Conservation (phyloP, 2,113 vertebrate species). For the Oncorhynchus gorbuscha region DNA sequence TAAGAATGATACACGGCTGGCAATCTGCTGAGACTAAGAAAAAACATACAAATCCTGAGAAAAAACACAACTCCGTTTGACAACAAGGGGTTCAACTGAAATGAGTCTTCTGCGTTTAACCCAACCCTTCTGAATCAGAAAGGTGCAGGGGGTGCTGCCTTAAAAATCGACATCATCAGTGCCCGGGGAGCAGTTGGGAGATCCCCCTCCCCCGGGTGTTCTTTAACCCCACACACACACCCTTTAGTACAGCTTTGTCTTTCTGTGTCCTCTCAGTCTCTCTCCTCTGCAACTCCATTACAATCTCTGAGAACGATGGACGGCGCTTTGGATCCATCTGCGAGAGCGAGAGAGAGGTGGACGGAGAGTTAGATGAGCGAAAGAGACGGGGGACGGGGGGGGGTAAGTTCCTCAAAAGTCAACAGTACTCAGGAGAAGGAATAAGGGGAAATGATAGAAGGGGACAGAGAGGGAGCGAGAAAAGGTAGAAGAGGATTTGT, state of each 20-base stretch:
- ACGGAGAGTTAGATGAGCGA: neutral
- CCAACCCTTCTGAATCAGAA: too few relatives aligned
- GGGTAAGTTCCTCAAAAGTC: neutral
- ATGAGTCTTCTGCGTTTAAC: too few relatives aligned
- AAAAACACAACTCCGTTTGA: too few relatives aligned
- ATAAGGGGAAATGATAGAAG: neutral
- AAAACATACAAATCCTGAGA: too few relatives aligned
- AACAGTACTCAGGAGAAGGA: neutral
- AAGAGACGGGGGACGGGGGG: neutral
- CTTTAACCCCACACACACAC: slow-evolving; percentile 29
- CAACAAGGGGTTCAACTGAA: too few relatives aligned
- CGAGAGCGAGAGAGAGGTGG: neutral
- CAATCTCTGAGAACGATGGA: slow-evolving; percentile 85
- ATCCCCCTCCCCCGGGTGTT: neutral
- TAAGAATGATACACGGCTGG: neutral
- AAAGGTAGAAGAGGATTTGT: too few relatives aligned
- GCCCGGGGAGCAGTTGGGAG: too few relatives aligned
- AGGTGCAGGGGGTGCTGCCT: too few relatives aligned
- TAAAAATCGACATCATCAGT: too few relatives aligned
- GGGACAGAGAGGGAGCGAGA: neutral
- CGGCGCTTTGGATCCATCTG: slow-evolving; percentile 70
- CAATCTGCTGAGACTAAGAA: too few relatives aligned
- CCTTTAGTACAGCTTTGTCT: slow-evolving; percentile 41
- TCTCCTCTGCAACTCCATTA: slow-evolving; percentile 77
- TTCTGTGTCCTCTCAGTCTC: slow-evolving; percentile 53